Conservation (phyloP, 2,113 vertebrate genomes). For the Petromus typicus region DNA sequence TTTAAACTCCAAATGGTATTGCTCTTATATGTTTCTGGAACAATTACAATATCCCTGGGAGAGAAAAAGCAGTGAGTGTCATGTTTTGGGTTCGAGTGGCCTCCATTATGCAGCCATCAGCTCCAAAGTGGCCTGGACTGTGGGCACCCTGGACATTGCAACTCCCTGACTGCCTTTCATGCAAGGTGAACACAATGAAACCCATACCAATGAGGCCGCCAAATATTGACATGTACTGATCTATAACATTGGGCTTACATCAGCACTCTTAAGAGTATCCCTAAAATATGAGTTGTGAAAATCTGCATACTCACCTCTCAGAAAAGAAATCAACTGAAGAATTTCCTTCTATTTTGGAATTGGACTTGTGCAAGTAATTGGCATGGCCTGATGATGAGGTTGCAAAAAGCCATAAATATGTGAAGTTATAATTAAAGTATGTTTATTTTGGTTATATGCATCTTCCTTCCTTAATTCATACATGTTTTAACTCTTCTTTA, state of each 20-base stretch:
- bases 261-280: not conserved
- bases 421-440: not conserved
- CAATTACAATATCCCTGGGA: not conserved
- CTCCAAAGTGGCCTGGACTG: not conserved
- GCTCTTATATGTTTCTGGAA: not conserved
- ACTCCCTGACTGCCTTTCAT: rapidly evolving
- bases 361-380: not conserved
- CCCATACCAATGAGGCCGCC: not conserved
- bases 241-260: not conserved
- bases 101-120: rapidly evolving
- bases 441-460: not conserved
- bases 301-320: not conserved
- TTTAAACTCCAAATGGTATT: not conserved
- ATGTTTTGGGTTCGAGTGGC: not conserved
- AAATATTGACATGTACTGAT: not conserved
- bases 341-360: not conserved
- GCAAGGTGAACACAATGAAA: not conserved
- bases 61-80: not conserved
- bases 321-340: not conserved
- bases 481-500: not conserved
- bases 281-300: not conserved
- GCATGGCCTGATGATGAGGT: not conserved
- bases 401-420: not conserved
- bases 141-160: not conserved
- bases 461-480: not conserved